Evolutionary conservation across 2,888 invertebrate genomes (phyloP).

Genomic region (Boloria selene): DNA sequence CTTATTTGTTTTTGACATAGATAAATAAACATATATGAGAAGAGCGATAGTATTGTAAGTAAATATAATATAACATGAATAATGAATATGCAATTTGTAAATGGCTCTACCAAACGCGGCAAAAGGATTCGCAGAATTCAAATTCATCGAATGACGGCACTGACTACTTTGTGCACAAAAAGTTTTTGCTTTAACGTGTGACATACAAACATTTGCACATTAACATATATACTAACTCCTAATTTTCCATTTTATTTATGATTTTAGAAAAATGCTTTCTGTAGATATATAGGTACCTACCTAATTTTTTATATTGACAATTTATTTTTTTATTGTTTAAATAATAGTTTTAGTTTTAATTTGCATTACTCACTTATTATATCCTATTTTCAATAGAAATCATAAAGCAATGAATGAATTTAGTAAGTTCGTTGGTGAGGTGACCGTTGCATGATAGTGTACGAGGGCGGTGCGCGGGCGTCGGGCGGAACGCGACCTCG

Average conservation of each 20-base stretch:
- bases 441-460: slow-evolving; percentile 36
- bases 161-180: neutral
- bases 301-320: no score
- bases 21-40: neutral
- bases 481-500: slow-evolving; percentile 66
- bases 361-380: no score
- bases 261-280: no score
- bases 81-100: neutral
- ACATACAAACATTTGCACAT: no score
- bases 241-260: no score
- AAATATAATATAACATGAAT: slow-evolving; percentile 4
- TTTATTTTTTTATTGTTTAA: no score
- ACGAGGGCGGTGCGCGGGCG: slow-evolving; percentile 29
- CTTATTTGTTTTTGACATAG: slow-evolving; percentile 23
- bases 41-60: neutral
- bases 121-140: slow-evolving; percentile 4
- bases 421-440: slow-evolving; percentile 30
- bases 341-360: no score
- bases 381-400: neutral
- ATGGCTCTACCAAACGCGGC: neutral
- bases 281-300: no score
- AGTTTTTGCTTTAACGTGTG: no score
- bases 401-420: slow-evolving; percentile 19
- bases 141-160: neutral
- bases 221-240: no score